These are phyloP conservation scores for Crocidura indochinensis DNA, from an alignment of 2,797 vertebrate genomes.

Conservation along the genomic window DNA sequence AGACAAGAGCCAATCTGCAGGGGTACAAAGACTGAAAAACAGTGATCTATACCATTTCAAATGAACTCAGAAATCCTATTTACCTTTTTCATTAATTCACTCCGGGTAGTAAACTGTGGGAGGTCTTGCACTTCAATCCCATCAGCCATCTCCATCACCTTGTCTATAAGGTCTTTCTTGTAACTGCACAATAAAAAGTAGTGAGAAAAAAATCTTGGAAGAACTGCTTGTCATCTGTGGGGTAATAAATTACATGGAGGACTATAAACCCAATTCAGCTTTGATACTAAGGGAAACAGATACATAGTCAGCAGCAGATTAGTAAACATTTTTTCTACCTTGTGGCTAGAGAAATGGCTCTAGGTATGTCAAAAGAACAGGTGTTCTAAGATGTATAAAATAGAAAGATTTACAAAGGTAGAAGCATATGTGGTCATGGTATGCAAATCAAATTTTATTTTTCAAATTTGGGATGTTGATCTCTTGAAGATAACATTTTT, in stretches of 20 bases:
- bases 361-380: slow-evolving; percentile 1
- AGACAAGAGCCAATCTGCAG: neutral
- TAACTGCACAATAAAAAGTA: slow-evolving; percentile 90
- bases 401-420: slow-evolving; percentile 67
- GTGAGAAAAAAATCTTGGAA: slow-evolving; percentile 53
- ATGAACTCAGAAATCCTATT: slow-evolving; percentile 65
- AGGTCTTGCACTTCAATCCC: slow-evolving; percentile 94
- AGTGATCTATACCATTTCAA: slow-evolving; percentile 4
- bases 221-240: neutral
- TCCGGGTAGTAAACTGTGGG: slow-evolving; percentile 95
- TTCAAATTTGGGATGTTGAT: slow-evolving; percentile 42
- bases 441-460: slow-evolving; percentile 52
- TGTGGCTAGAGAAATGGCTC: slow-evolving; percentile 18
- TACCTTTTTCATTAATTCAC: slow-evolving; percentile 94
- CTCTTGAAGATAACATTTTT: slow-evolving; percentile 56
- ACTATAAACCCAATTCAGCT: slow-evolving; percentile 53
- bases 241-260: slow-evolving; percentile 55
- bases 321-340: neutral
- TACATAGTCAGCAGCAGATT: neutral
- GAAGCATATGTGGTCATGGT: slow-evolving; percentile 18
- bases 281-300: slow-evolving; percentile 17
- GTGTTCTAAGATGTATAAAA: slow-evolving; percentile 61
- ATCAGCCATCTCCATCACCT: slow-evolving; percentile 94
- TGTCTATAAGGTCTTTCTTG: slow-evolving; percentile 92
- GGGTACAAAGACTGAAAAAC: neutral